These are phyloP conservation scores for Myzus persicae DNA, from an alignment of 1,140 invertebrate species.

Conservation along the genomic window DNA sequence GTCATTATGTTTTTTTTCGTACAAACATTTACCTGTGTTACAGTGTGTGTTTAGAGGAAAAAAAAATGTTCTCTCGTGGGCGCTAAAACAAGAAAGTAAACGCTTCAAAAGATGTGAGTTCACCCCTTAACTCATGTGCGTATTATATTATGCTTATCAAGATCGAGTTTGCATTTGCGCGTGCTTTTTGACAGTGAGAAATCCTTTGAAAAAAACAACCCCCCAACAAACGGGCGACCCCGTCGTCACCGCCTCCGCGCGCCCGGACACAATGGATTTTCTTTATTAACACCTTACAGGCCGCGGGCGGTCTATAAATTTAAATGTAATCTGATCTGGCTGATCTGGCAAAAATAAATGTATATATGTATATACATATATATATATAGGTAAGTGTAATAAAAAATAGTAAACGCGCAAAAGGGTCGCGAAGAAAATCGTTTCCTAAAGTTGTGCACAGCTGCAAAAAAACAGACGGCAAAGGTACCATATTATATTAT, in stretches of 20 bases:
- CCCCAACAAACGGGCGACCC: background rate
- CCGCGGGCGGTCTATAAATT: constrained; percentile 58
- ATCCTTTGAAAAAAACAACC: constrained; percentile 45
- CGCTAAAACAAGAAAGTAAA: background rate
- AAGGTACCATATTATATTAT: constrained; percentile 40
- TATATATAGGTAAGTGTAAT: background rate
- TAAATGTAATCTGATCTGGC: constrained; percentile 58
- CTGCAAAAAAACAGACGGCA: constrained; percentile 39
- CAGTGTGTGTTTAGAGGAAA: background rate
- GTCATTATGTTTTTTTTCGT: background rate
- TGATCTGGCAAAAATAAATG: constrained; percentile 37
- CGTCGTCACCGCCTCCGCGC: background rate
- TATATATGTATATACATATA: background rate
- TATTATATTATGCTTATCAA: constrained; percentile 5
- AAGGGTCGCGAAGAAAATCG: constrained; percentile 54
- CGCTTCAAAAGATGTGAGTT: background rate
- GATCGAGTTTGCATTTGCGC: constrained; percentile 19
- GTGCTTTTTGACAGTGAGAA: constrained; percentile 44
- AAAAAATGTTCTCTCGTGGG: background rate
- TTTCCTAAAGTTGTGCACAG: constrained; percentile 52
- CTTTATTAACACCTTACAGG: constrained; percentile 58
- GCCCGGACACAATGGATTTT: constrained; percentile 33
- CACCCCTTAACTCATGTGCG: background rate
- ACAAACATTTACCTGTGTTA: constrained; percentile 15
- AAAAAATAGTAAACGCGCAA: background rate